Evolutionary conservation across 2,888 invertebrate genomes (phyloP).

Genomic region (Amblyteles armatorius): DNA sequence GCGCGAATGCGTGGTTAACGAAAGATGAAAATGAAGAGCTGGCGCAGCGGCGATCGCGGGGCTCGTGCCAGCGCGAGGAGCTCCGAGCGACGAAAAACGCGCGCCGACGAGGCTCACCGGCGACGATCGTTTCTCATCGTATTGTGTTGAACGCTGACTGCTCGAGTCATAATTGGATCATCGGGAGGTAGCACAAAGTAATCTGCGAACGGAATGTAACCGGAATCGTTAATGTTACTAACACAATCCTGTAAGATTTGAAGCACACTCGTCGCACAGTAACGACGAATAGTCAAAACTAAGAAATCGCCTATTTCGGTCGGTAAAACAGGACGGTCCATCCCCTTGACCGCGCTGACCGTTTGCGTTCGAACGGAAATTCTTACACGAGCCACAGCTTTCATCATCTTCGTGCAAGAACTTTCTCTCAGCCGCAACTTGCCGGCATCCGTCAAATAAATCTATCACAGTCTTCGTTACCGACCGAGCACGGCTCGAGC

Average conservation of each 20-base stretch:
- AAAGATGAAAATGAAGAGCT: constrained; percentile 64
- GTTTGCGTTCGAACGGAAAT: too few species aligned
- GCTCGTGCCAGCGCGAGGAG: neutral
- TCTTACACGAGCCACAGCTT: neutral
- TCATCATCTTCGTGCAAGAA: neutral
- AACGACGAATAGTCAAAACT: too few species aligned
- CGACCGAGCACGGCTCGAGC: neutral
- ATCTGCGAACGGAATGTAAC: constrained; percentile 2
- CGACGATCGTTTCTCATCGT: constrained; percentile 46
- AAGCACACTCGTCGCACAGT: too few species aligned
- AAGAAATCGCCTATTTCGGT: too few species aligned
- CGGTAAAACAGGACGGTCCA: too few species aligned
- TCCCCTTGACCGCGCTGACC: too few species aligned
- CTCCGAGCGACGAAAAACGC: constrained; percentile 7
- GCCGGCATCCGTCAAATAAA: neutral
- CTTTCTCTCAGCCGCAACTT: neutral
- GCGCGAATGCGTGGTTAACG: constrained; percentile 34
- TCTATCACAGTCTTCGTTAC: neutral
- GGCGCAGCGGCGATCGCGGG: constrained; percentile 44
- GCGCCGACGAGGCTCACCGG: neutral
- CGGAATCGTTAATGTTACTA: neutral
- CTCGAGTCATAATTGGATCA: constrained; percentile 58
- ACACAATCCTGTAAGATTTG: too few species aligned
- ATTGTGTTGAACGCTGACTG: constrained; percentile 49
- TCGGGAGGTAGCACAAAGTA: constrained; percentile 49